These are phyloP conservation scores for Pimpla rufipes DNA, from an alignment of 2,888 invertebrate species.

Conservation along the genomic window DNA sequence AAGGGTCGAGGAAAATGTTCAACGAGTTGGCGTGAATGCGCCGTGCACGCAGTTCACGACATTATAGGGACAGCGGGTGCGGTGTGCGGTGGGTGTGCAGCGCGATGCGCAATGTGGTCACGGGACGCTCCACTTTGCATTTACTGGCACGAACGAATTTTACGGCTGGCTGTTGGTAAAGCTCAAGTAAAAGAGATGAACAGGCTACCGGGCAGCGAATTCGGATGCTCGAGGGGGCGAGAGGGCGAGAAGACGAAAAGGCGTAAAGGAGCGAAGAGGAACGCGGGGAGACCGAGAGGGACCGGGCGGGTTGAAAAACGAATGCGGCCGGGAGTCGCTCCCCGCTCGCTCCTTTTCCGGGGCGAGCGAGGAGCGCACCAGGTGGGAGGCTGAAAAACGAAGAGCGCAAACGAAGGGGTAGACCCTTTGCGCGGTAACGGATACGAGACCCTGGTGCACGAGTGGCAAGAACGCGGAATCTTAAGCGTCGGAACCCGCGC, in stretches of 20 bases:
- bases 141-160: slow-evolving; percentile 38
- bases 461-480: slow-evolving; percentile 53
- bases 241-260: not conserved
- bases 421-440: slow-evolving; percentile 7
- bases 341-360: too few relatives aligned
- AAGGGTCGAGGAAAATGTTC: not conserved
- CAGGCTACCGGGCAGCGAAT: not conserved
- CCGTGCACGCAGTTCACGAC: not conserved
- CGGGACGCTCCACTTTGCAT: slow-evolving; percentile 36
- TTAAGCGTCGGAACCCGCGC: slow-evolving; percentile 29
- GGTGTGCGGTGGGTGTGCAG: not conserved
- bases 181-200: not conserved
- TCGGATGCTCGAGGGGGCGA: not conserved
- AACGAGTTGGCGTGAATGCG: not conserved
- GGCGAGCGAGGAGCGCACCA: not conserved
- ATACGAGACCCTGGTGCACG: slow-evolving; percentile 7
- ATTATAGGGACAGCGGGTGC: not conserved
- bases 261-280: slow-evolving; percentile 13
- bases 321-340: not conserved
- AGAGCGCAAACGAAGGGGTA: slow-evolving; percentile 2
- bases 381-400: not conserved
- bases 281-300: not conserved
- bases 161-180: not conserved
- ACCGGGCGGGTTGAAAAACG: not conserved
- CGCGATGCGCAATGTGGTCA: slow-evolving; percentile 16